phyloP scores from a whole-genome alignment of 2,888 invertebrate genomes.

The Drosophila incognita region DNA sequence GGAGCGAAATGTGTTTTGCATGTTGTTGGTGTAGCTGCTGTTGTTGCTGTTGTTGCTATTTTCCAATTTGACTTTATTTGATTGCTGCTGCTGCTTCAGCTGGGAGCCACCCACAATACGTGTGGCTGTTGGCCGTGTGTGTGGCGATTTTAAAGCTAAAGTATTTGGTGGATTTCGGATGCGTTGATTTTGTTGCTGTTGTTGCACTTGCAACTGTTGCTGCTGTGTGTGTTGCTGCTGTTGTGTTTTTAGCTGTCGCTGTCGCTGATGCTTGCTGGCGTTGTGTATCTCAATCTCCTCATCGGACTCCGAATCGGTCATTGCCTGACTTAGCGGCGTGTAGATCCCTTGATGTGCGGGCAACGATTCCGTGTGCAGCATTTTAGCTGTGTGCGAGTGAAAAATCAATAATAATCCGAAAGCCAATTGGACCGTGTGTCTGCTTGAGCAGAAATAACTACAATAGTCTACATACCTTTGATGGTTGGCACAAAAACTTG shows the following conservation, averaged over 20 bases:
- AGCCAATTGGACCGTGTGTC: slow-evolving; percentile 7
- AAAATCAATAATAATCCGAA: slow-evolving; percentile 75
- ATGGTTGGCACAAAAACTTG: slow-evolving; percentile 64
- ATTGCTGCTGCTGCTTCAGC: slow-evolving; percentile 49
- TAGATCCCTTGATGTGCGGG: slow-evolving; percentile 87
- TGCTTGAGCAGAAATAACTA: not conserved
- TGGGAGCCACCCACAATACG: slow-evolving; percentile 47
- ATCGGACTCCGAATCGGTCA: slow-evolving; percentile 92
- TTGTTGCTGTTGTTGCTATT: slow-evolving; percentile 53
- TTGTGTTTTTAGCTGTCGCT: slow-evolving; percentile 50
- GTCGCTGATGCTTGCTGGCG: slow-evolving; percentile 58
- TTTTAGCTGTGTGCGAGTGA: slow-evolving; percentile 77
- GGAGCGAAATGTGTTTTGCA: slow-evolving; percentile 83
- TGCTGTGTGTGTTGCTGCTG: slow-evolving; percentile 58
- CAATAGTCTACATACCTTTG: slow-evolving; percentile 57
- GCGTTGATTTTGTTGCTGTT: slow-evolving; percentile 55
- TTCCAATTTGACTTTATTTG: slow-evolving; percentile 14
- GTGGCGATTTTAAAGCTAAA: slow-evolving; percentile 61
- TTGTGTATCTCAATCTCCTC: slow-evolving; percentile 86
- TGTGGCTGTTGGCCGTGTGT: slow-evolving; percentile 57
- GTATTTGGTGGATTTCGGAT: slow-evolving; percentile 75
- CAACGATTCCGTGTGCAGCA: slow-evolving; percentile 84
- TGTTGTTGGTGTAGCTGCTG: slow-evolving; percentile 74
- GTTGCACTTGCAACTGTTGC: slow-evolving; percentile 48
- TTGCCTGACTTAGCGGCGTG: slow-evolving; percentile 91